phyloP scores from a whole-genome alignment of 2,797 vertebrate species.

The Clarias laeviceps region DNA sequence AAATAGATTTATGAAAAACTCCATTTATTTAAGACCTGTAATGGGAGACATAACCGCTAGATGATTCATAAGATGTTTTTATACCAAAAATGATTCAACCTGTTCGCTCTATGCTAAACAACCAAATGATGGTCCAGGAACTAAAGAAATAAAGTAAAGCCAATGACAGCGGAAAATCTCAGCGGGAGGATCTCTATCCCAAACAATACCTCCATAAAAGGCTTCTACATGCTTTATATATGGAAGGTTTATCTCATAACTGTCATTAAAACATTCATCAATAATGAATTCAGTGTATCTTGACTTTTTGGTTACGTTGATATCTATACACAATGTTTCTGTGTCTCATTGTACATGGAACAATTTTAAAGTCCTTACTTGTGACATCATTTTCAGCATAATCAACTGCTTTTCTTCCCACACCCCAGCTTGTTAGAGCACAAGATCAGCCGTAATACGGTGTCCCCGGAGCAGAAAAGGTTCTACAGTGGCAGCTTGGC shows the following conservation, averaged over 20 bases:
- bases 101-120: slow-evolving; percentile 1
- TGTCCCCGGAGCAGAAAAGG: too few species aligned
- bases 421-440: too few species aligned
- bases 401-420: too few species aligned
- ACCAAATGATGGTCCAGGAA: neutral
- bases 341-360: too few species aligned
- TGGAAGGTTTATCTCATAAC: neutral
- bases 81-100: neutral
- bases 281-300: neutral
- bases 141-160: neutral
- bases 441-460: too few species aligned
- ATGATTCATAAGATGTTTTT: neutral
- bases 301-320: neutral
- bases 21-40: slow-evolving; percentile 9
- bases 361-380: too few species aligned
- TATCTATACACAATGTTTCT: neutral
- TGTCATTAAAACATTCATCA: neutral
- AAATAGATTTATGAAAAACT: neutral
- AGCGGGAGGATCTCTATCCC: neutral
- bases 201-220: neutral
- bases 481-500: too few species aligned
- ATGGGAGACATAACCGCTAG: neutral
- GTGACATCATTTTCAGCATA: too few species aligned
- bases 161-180: slow-evolving; percentile 15
- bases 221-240: neutral